Evolutionary conservation across 2,797 vertebrate genomes (phyloP).

Genomic region (Lacerta agilis): DNA sequence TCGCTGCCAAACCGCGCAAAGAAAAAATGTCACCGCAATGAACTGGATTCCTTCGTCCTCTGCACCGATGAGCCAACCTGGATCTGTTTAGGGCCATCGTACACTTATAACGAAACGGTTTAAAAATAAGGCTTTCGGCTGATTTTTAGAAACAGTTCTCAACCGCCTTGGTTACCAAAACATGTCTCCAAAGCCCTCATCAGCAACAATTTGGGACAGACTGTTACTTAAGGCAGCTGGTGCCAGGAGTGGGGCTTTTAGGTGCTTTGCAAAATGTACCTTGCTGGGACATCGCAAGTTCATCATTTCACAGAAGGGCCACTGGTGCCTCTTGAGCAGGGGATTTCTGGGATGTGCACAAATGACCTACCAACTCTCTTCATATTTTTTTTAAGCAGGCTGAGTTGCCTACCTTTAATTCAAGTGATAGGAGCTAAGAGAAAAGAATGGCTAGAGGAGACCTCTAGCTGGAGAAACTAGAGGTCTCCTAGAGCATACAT

Average conservation of each 20-base stretch:
- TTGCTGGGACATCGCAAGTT: neutral
- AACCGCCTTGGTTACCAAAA: neutral
- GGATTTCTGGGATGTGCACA: neutral
- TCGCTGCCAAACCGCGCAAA: constrained; percentile 14
- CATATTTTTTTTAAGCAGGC: neutral
- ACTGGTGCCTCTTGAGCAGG: too few relatives aligned
- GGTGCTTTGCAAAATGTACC: neutral
- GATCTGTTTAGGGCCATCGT: neutral
- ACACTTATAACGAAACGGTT: neutral
- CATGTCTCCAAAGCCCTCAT: neutral
- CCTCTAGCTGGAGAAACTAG: neutral
- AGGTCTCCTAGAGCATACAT: neutral
- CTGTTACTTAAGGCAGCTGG: neutral
- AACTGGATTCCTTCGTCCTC: neutral
- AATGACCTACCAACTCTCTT: neutral
- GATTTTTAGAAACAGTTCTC: neutral
- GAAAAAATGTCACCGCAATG: constrained; percentile 14
- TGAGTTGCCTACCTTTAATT: neutral
- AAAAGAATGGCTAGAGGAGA: neutral
- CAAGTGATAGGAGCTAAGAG: neutral
- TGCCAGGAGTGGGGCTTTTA: neutral
- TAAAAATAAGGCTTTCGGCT: too few relatives aligned
- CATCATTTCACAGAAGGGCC: too few relatives aligned
- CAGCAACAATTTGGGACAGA: neutral
- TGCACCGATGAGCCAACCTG: neutral